phyloP scores from a whole-genome alignment of 2,888 invertebrate species.

The Andrena haemorrhoa region DNA sequence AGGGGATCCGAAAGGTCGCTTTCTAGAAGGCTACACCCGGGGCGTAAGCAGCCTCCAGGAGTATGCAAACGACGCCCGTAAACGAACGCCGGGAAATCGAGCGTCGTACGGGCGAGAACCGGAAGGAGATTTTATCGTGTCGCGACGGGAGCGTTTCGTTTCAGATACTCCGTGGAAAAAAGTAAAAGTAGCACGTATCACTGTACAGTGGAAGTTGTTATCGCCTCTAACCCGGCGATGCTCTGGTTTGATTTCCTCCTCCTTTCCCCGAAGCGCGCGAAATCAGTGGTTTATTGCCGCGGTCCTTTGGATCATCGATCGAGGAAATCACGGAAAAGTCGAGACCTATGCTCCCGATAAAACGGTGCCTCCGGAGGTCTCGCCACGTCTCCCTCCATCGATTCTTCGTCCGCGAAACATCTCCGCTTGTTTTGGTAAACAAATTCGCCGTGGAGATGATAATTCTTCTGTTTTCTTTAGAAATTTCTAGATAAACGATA shows the following conservation, averaged over 20 bases:
- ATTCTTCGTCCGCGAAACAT: background rate
- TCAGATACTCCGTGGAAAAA: background rate
- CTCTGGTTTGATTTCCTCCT: slow-evolving; percentile 64
- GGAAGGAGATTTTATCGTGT: slow-evolving; percentile 36
- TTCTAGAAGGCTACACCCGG: background rate
- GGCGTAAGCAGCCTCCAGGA: background rate
- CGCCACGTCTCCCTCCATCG: slow-evolving; percentile 13
- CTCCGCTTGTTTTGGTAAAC: background rate
- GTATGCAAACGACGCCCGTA: slow-evolving; percentile 29
- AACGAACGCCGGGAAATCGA: slow-evolving; percentile 10
- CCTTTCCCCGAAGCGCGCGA: slow-evolving; percentile 16
- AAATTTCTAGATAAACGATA: too few relatives aligned
- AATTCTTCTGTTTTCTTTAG: too few relatives aligned
- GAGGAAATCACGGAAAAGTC: slow-evolving; percentile 42
- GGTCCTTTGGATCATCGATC: slow-evolving; percentile 52
- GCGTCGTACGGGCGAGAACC: background rate
- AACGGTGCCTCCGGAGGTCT: slow-evolving; percentile 19
- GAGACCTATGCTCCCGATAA: slow-evolving; percentile 63
- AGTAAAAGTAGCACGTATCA: slow-evolving; percentile 39
- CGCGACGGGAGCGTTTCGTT: slow-evolving; percentile 15
- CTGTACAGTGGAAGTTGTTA: slow-evolving; percentile 53
- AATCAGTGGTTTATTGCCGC: slow-evolving; percentile 40
- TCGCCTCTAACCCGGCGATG: slow-evolving; percentile 63
- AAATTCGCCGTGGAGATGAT: too few relatives aligned
- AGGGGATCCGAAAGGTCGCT: background rate